Percentiles rank a stretch among this genome's conserved stretches.
phyloP scores from a whole-genome alignment of 1,140 invertebrate species.

The Cydia pomonella region DNA sequence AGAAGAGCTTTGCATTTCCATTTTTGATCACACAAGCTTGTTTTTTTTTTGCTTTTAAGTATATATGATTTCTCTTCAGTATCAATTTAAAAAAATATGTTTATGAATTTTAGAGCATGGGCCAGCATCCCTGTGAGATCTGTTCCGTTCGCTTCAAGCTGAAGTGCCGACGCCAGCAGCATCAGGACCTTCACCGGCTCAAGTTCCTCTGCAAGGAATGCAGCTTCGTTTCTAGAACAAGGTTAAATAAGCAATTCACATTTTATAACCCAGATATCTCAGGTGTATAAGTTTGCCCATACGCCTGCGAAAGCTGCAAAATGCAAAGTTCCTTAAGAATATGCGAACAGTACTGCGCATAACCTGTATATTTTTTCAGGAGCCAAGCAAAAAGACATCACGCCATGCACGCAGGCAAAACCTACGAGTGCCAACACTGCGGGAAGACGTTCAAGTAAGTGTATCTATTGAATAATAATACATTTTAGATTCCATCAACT shows the following conservation, averaged over 20 bases:
- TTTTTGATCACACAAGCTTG: too few relatives aligned
- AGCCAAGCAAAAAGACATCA: not conserved
- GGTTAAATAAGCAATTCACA: not conserved
- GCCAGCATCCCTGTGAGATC: not conserved
- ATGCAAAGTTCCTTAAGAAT: not conserved
- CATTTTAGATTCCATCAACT: too few relatives aligned
- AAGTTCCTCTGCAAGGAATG: conserved; percentile 18
- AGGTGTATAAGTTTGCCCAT: not conserved
- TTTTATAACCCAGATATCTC: not conserved
- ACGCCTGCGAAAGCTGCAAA: not conserved
- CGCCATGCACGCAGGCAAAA: not conserved
- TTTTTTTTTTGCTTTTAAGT: too few relatives aligned
- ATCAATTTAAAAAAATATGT: too few relatives aligned
- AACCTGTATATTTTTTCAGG: not conserved
- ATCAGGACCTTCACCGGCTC: not conserved
- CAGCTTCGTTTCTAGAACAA: not conserved
- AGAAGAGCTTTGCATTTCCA: too few relatives aligned
- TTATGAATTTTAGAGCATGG: conserved; percentile 7
- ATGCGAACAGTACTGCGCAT: not conserved
- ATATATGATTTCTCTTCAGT: too few relatives aligned
- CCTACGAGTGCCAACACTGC: not conserved
- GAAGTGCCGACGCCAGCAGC: not conserved
- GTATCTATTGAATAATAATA: not conserved
- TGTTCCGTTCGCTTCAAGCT: conserved; percentile 2
- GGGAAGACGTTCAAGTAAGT: conserved; percentile 9